Conservation (phyloP, 2,888 invertebrate species). For the Pandemis heparana region DNA sequence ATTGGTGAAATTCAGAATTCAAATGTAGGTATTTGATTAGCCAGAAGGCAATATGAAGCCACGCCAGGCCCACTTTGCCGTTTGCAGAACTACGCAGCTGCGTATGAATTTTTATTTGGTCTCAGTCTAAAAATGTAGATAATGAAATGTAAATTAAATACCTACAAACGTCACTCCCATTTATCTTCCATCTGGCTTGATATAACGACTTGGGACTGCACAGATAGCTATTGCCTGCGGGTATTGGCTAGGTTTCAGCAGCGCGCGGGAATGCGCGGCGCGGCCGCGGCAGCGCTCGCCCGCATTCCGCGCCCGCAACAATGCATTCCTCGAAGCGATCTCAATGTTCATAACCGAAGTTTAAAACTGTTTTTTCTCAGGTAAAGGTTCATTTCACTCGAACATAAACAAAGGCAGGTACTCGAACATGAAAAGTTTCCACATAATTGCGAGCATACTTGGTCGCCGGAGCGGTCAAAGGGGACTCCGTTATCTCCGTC, state of each 20-base stretch:
- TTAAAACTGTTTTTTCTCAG: background rate
- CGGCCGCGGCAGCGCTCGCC: background rate
- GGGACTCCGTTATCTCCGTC: conserved; percentile 6
- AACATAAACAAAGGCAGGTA: background rate
- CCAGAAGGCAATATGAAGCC: no score
- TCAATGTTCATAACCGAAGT: conserved; percentile 8
- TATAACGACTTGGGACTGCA: background rate
- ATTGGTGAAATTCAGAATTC: no score
- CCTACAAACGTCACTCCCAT: no score
- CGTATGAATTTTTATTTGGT: no score
- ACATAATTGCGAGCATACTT: background rate
- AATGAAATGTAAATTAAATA: no score
- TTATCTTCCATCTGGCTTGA: background rate
- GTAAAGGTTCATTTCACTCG: background rate
- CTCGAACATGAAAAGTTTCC: conserved; percentile 16
- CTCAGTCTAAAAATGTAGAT: no score
- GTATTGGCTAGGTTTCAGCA: conserved; percentile 4
- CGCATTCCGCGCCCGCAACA: conserved; percentile 7
- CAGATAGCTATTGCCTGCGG: background rate
- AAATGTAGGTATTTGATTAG: no score
- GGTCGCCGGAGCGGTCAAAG: conserved; percentile 49
- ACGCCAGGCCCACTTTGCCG: no score
- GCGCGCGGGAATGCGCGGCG: background rate
- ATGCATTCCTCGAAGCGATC: conserved; percentile 19
- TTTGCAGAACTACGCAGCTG: no score